Percentiles rank a stretch among this genome's conserved stretches.
phyloP scores from a whole-genome alignment of 2,888 invertebrate genomes.

The Galerucella nymphaeae region DNA sequence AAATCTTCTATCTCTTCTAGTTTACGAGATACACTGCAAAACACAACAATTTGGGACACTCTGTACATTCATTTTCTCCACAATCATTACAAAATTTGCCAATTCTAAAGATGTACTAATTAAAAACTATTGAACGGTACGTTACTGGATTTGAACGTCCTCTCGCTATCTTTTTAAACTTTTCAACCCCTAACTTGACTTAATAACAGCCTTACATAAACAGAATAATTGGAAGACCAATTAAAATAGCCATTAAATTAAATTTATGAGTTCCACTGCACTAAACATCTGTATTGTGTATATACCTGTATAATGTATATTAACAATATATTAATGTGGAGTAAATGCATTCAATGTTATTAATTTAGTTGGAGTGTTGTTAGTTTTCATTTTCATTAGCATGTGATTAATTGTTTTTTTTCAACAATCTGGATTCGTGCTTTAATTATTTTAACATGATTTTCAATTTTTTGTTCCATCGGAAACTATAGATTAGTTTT shows the following conservation, averaged over 20 bases:
- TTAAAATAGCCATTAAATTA: background rate
- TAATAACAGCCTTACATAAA: background rate
- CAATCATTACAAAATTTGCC: too few species aligned
- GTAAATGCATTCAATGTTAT: background rate
- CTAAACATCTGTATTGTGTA: background rate
- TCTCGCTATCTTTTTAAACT: background rate
- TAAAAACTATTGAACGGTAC: background rate
- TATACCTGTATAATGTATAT: background rate
- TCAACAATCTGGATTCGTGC: background rate
- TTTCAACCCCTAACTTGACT: background rate
- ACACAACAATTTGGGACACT: too few species aligned
- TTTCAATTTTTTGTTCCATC: background rate
- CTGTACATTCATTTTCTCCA: too few species aligned
- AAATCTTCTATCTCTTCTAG: too few species aligned
- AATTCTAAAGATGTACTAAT: too few species aligned
- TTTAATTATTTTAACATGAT: background rate
- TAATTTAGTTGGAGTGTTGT: conserved; percentile 2
- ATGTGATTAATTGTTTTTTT: background rate
- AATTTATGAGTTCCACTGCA: conserved; percentile 5
- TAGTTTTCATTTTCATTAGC: background rate
- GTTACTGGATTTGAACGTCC: background rate
- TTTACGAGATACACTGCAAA: too few species aligned
- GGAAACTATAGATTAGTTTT: background rate
- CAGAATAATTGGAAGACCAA: background rate
- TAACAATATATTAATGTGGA: background rate